Evolutionary conservation across 2,888 invertebrate species (phyloP).

Genomic region (Yponomeuta evonymella): DNA sequence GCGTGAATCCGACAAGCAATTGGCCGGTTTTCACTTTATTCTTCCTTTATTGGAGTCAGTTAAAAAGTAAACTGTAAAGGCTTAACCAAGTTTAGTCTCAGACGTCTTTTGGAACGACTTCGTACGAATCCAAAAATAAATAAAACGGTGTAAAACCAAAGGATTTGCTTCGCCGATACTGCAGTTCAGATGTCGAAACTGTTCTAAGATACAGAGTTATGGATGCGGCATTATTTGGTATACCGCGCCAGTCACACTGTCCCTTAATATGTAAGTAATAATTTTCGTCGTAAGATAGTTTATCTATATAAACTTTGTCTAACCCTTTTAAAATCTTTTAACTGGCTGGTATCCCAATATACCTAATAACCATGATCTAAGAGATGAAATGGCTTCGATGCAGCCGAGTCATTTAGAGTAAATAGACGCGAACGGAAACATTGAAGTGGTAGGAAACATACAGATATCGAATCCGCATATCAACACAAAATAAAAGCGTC

Average conservation of each 20-base stretch:
- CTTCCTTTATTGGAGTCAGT: no score
- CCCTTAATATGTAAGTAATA: no score
- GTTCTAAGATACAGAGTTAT: background rate
- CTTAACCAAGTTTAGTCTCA: constrained; percentile 24
- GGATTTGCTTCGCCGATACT: constrained; percentile 27
- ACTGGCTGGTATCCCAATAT: no score
- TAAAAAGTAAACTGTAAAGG: constrained; percentile 12
- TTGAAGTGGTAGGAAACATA: background rate
- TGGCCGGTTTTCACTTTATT: no score
- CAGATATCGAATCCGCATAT: background rate
- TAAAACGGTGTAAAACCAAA: constrained; percentile 28
- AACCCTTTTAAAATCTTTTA: no score
- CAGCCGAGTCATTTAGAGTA: background rate
- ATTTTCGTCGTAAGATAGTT: no score
- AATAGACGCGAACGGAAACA: background rate
- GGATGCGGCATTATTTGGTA: background rate
- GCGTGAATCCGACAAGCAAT: no score
- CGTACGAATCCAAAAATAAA: constrained; percentile 26
- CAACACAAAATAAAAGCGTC: background rate
- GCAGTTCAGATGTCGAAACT: background rate
- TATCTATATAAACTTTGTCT: no score
- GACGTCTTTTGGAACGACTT: constrained; percentile 25
- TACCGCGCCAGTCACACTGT: no score
- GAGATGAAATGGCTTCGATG: no score
- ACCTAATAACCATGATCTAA: no score